phyloP scores from a whole-genome alignment of 2,888 invertebrate species.

The Euplexia lucipara region DNA sequence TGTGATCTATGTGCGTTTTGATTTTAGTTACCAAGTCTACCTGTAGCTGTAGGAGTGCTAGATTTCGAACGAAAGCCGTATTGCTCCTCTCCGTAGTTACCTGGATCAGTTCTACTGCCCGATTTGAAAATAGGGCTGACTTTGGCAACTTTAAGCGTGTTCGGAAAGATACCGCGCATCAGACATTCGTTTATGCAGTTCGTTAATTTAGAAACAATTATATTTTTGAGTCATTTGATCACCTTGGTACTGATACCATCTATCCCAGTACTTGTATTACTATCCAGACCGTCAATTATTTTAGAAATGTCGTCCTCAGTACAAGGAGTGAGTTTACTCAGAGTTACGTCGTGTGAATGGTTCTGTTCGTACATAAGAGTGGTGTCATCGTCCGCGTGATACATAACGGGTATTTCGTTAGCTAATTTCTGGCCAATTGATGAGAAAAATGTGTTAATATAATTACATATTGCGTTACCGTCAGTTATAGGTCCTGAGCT shows the following conservation, averaged over 20 bases:
- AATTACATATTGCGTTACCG: neutral
- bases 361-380: conserved; percentile 7
- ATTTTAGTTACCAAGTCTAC: neutral
- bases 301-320: conserved; percentile 1
- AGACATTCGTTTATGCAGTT: conserved; percentile 8
- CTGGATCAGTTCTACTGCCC: neutral
- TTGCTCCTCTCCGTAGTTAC: neutral
- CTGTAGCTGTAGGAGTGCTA: conserved; percentile 8
- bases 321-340: conserved; percentile 7
- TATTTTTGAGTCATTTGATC: conserved; percentile 4
- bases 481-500: neutral
- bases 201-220: neutral
- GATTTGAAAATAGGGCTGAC: conserved; percentile 6
- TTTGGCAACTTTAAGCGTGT: conserved; percentile 7
- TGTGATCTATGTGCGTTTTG: too few species aligned
- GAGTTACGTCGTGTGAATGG: conserved; percentile 3
- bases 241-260: neutral
- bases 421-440: conserved; percentile 1
- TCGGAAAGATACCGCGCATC: conserved; percentile 1
- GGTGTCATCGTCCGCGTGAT: neutral
- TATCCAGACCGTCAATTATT: conserved; percentile 5
- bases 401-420: neutral
- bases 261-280: neutral
- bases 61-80: neutral
- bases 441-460: conserved; percentile 1